Conservation (phyloP, 1,140 invertebrate species). For the Sinella curviseta region DNA sequence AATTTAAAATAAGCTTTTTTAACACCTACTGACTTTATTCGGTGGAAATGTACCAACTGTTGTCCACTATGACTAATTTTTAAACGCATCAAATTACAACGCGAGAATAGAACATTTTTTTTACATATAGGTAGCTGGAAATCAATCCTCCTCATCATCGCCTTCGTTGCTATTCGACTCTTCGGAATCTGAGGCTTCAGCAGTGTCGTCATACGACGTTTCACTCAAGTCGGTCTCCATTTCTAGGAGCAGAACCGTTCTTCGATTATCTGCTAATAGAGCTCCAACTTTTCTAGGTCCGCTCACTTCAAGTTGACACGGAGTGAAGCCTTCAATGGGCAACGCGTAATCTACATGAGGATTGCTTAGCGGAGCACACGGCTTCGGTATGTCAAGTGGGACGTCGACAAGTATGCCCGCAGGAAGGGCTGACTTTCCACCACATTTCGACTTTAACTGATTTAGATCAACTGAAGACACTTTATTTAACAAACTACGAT, state of each 20-base stretch:
- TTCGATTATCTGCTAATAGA: constrained; percentile 73
- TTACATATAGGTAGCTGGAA: no score
- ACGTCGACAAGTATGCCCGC: background rate
- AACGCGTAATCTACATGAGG: constrained; percentile 26
- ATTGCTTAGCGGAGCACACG: background rate
- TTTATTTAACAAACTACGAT: background rate
- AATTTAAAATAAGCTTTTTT: no score
- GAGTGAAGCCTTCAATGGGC: constrained; percentile 33
- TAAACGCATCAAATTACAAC: no score
- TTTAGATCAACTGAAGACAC: background rate
- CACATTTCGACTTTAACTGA: background rate
- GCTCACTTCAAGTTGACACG: constrained; percentile 66
- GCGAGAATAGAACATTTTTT: no score
- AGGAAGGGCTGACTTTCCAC: background rate
- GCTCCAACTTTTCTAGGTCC: constrained; percentile 84
- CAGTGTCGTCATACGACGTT: constrained; percentile 52
- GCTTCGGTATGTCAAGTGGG: constrained; percentile 30
- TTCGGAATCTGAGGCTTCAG: constrained; percentile 60
- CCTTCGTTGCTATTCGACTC: background rate
- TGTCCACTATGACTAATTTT: no score
- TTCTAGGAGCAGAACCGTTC: constrained; percentile 82
- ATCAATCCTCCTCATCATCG: constrained; percentile 12
- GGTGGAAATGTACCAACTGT: no score
- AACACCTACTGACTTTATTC: no score
- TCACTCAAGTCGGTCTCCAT: constrained; percentile 79